phyloP scores from a whole-genome alignment of 2,888 invertebrate species.

The Sesia bembeciformis region DNA sequence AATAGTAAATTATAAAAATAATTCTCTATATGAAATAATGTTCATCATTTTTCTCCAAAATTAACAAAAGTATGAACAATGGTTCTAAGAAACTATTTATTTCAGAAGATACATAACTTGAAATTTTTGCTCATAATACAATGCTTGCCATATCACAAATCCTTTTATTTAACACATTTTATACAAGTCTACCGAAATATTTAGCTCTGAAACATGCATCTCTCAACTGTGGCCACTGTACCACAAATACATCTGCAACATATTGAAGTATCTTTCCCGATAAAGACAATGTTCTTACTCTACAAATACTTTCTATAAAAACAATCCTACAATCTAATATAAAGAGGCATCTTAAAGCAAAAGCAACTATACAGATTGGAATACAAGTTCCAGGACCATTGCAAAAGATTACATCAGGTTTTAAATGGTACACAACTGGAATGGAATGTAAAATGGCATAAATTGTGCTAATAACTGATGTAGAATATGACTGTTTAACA shows the following conservation, averaged over 20 bases:
- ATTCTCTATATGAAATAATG: no score
- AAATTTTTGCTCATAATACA: no score
- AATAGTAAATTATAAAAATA: no score
- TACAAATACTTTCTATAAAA: slow-evolving; percentile 96
- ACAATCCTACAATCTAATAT: slow-evolving; percentile 83
- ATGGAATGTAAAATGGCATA: slow-evolving; percentile 80
- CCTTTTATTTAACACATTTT: slow-evolving; percentile 15
- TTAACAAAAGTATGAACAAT: no score
- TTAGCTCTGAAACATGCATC: slow-evolving; percentile 78
- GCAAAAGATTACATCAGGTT: slow-evolving; percentile 88
- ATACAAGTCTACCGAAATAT: slow-evolving; percentile 85
- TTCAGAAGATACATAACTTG: no score
- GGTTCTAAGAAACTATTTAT: no score
- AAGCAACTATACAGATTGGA: slow-evolving; percentile 88
- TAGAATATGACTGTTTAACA: slow-evolving; percentile 89
- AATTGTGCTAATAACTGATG: slow-evolving; percentile 85
- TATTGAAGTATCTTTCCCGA: slow-evolving; percentile 90
- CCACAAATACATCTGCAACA: slow-evolving; percentile 89
- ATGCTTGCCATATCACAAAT: no score
- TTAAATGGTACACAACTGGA: slow-evolving; percentile 78
- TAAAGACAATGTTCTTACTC: slow-evolving; percentile 91
- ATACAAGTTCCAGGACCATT: slow-evolving; percentile 99
- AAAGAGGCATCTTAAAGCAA: slow-evolving; percentile 80
- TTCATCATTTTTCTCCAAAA: no score
- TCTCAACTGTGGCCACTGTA: slow-evolving; percentile 92